phyloP scores from a whole-genome alignment of 1,140 invertebrate species.

The Paraescarpia echinospica region DNA sequence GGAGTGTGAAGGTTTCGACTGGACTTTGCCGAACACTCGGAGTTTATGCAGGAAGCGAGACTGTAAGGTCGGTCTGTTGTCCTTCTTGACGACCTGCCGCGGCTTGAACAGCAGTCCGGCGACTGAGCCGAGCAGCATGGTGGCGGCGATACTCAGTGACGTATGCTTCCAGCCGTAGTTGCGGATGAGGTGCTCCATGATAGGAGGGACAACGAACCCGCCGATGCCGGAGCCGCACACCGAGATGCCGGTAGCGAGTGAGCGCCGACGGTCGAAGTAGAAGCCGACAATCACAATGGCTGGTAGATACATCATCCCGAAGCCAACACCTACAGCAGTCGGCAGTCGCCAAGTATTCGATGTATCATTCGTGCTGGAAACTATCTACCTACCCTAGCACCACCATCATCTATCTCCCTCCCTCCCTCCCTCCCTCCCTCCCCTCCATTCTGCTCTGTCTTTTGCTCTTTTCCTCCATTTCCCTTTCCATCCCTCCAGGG shows the following conservation, averaged over 20 bases:
- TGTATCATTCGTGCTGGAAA: too few species aligned
- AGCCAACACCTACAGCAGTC: constrained; percentile 77
- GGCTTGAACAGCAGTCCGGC: constrained; percentile 66
- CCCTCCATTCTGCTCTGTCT: neutral
- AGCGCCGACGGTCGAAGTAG: constrained; percentile 96
- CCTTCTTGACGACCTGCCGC: neutral
- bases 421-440: neutral
- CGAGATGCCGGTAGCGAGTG: constrained; percentile 95
- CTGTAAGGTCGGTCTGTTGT: neutral
- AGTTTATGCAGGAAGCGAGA: neutral
- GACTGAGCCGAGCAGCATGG: constrained; percentile 89
- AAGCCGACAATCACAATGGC: constrained; percentile 97
- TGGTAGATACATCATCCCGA: constrained; percentile 95
- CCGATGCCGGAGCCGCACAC: constrained; percentile 93
- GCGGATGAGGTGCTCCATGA: constrained; percentile 65
- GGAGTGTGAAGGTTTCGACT: neutral
- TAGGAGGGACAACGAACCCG: constrained; percentile 72
- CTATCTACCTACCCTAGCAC: too few species aligned
- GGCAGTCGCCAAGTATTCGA: neutral
- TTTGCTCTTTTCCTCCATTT: neutral
- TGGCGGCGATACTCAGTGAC: constrained; percentile 83
- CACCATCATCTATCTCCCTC: neutral
- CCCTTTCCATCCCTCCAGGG: neutral
- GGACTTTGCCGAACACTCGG: neutral
- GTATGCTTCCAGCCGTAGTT: constrained; percentile 78